Base-by-base conservation (phyloP, 2,113 vertebrate genomes). In the Boleophthalmus pectinirostris region DNA sequence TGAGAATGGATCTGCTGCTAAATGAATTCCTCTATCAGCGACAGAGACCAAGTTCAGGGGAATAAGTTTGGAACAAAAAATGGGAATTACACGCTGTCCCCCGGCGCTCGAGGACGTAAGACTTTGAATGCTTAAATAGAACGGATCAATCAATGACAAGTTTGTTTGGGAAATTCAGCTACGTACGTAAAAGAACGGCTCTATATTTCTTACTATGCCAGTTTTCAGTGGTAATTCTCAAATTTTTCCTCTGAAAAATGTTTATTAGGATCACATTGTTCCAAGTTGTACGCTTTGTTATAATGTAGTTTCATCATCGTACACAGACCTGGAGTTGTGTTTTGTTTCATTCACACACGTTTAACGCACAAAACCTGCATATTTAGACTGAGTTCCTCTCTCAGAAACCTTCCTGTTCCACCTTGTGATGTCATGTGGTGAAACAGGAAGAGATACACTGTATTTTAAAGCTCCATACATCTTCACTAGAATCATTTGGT, bases 21-120 rank as follows among this genome's bases (percentile, higher is more conserved):
- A 92, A 91, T 90, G 73, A 86, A 86, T 89, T 86, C 73, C 71
- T 89, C 87, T 88, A 87, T 92, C 88, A 85, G 82, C 66, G 70
- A 69, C 61, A 81, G 74, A 83, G 79, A 79, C 68, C 23, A 61
- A 80, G 74, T 83, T 83, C 85, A 78, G 85, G 80, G n/a, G 71
- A 88, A 86, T 85, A 82, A 83, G 83, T 87, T 79, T 69, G 49
- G 77, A 87, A 90, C 83, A 90, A 86, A 64, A 83, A 67, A 53
- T 1, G 14, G 57, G 77, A 91, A 91, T 87, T 87, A 87, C 70
- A 81, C 0, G 16, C 15, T 3, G 24, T 85, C 78, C 61, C 29
- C 0, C 13, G 49, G 78, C 5, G 73, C 21, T 0, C 57, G 46
- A 63, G 7, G 24, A 74, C 73, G 76, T 18, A 20, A 75, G 49